Base-by-base conservation (phyloP, 2,888 invertebrate species). In the Oligia strigilis region DNA sequence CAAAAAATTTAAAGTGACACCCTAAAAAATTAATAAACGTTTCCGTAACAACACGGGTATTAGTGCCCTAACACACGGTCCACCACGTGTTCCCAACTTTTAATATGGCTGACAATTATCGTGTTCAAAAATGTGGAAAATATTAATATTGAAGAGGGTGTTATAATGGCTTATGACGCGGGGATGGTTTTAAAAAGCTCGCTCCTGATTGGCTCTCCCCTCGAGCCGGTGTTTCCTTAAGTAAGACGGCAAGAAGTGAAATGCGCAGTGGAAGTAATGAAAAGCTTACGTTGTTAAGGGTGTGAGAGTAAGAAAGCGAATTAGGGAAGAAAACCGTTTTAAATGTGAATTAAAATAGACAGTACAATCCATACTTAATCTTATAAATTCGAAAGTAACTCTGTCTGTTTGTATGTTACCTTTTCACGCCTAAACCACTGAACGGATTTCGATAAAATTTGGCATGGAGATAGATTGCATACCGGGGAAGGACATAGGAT, bases 51-150 rank as follows among this genome's bases (percentile, higher is more conserved):
- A 84, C 75, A 73, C 81, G 75, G 84, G 88, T 86, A 85, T 88
- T 90, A 88, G 84, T 75, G 76, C 83, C 89, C 89, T 87, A 71
- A 78, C 78, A 83, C 89, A 88, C 90, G 84, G 88, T 58, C 80
- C 83, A 92, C 93, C 95, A 95, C 95, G 95, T 94, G 95, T 92
- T 79, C 77, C 93, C 90, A 92, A 94, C 93, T 95, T 95, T 95
- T 95, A 96, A 96, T 96, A 96, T 94, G 89, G 86, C 91, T 88
- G 91, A 96, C 96, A 96, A 96, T 97, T 96, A 96, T 91, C 89
- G 92, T 91, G 95, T 85, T 91, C 95, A 95, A 91, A 93, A 93
- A 92, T 92, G 94, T 94, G 95, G 95, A 95, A 96, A 94, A 95
- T 96, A 96, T 96, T 95, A 94, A 95, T 94, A 94, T 93, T 88